These are phyloP conservation scores for Myiothlypis coronata DNA, from an alignment of 2,797 vertebrate species.

Conservation along the genomic window DNA sequence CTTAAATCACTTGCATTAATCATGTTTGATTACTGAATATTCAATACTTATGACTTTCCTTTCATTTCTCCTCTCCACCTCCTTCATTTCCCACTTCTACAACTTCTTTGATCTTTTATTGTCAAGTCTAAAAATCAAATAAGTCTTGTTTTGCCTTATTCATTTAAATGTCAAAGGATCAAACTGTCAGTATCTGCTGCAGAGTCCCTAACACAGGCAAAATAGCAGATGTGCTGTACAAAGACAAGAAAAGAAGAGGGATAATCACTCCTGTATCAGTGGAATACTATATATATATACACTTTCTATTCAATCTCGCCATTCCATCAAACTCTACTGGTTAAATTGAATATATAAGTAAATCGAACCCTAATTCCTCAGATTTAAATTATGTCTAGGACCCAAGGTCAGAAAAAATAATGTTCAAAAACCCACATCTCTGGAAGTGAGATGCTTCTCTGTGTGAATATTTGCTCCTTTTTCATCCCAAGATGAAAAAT, in stretches of 20 bases:
- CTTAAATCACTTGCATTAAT: slow-evolving; percentile 58
- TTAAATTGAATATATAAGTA: neutral
- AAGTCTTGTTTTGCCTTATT: neutral
- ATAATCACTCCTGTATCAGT: neutral
- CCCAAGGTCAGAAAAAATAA: neutral
- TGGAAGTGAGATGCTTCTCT: neutral
- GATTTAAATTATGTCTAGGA: neutral
- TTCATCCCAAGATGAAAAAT: neutral
- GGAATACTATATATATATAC: neutral
- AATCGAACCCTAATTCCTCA: neutral
- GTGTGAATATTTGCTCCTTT: neutral
- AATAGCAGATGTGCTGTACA: neutral
- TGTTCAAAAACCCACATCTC: neutral
- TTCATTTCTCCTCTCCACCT: neutral
- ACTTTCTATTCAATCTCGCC: neutral
- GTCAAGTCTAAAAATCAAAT: neutral
- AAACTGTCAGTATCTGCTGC: neutral
- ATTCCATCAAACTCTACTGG: neutral
- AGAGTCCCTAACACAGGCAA: neutral
- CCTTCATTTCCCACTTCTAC: slow-evolving; percentile 21
- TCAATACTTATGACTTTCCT: slow-evolving; percentile 6
- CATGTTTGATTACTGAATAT: slow-evolving; percentile 27
- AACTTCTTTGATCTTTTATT: slow-evolving; percentile 24
- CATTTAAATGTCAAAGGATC: slow-evolving; percentile 17
- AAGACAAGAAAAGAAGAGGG: neutral